Percentiles rank a stretch among this genome's conserved stretches.
These are phyloP conservation scores for Apodemus speciosus DNA, from an alignment of 2,113 vertebrate species.

Conservation along the genomic window DNA sequence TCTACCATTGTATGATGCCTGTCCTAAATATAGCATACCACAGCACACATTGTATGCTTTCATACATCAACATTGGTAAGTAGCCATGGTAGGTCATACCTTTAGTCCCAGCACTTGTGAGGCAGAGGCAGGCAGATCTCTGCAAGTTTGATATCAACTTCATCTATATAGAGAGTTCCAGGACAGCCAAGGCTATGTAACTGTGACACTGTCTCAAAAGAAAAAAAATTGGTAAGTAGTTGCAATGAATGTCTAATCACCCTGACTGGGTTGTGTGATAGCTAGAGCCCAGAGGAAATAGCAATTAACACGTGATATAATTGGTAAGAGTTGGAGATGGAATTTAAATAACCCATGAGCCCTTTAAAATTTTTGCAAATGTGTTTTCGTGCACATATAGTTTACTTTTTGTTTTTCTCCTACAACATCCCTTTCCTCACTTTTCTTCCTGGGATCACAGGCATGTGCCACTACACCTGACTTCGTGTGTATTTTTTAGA, in stretches of 20 bases:
- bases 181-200: background rate
- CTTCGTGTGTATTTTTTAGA: slow-evolving; percentile 29
- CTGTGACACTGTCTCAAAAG: background rate
- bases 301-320: background rate
- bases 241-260: slow-evolving; percentile 10
- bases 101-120: background rate
- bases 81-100: background rate
- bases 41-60: background rate
- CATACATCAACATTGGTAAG: background rate
- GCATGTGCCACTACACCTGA: too few species aligned
- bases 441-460: background rate
- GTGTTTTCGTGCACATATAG: background rate
- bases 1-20: background rate
- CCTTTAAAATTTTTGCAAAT: slow-evolving; percentile 19
- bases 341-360: background rate
- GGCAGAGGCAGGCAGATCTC: background rate
- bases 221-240: background rate
- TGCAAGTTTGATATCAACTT: background rate
- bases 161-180: background rate
- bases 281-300: background rate
- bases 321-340: background rate
- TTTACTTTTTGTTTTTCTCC: background rate
- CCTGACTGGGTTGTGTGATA: background rate
- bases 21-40: background rate
- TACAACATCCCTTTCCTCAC: too few species aligned